Evolutionary conservation across 2,888 invertebrate species (phyloP), one percentile per base, ranked within the genome.

Genomic region (Thyatira batis): DNA sequence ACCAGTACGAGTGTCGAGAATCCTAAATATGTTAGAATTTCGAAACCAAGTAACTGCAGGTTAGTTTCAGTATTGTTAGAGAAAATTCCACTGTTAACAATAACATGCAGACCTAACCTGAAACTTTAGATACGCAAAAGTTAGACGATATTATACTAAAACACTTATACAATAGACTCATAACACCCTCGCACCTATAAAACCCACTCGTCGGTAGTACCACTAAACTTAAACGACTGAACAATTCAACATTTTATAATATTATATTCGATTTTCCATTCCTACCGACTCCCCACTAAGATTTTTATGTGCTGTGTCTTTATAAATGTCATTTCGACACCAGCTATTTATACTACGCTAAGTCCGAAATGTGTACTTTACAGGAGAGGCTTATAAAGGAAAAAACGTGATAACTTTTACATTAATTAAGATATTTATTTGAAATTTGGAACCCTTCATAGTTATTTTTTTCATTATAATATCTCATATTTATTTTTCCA

Each of bases 251-350:
- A 45, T 45, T 45, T 45, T 45, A 45, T 45, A 45, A 45, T 45
- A 20, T 45, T 20, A 48, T 48, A 28, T 48, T 48, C 11, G 27
- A 27, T 27, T 27, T 20, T 10, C 10, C 48, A 48, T 48, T 27
- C 48, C 48, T 20, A 48, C 27, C 13, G 61, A 67, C 71, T 71
- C 65, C 68, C 72, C 73, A 76, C 74, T 68, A 76, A 71, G 73
- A 77, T 80, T 84, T 80, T 79, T 78, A 82, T 82, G 76, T 72
- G 69, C 58, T 58, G 58, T 71, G 76, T 76, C 76, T 62, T 68
- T 73, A 67, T 64, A 69, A 69, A 67, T 71, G 80, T 80, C 79
- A 77, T 68, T n/a, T n/a, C n/a, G n/a, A n/a, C n/a, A n/a, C n/a
- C n/a, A n/a, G n/a, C n/a, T n/a, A n/a, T n/a, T n/a, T n/a, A n/a